These are phyloP conservation scores for Solea solea DNA, from an alignment of 2,113 vertebrate species.

Conservation along the genomic window DNA sequence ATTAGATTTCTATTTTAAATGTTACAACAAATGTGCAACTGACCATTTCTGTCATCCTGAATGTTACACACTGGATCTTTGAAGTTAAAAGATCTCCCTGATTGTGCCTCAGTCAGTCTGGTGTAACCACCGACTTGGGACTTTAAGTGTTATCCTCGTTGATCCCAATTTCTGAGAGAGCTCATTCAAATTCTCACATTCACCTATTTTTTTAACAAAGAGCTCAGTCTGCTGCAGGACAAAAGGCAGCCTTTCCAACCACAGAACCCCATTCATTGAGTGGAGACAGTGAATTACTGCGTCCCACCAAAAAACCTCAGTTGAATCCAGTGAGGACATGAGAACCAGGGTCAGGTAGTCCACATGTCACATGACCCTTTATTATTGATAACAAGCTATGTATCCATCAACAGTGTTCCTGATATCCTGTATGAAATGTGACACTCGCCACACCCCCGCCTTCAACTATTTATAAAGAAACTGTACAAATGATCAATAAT, in stretches of 20 bases:
- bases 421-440: background rate
- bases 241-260: conserved; percentile 51
- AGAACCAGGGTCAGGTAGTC: background rate
- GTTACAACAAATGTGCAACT: too few relatives aligned
- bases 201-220: conserved; percentile 50
- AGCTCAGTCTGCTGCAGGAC: conserved; percentile 45
- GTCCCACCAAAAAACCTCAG: conserved; percentile 23
- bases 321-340: conserved; percentile 19
- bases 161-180: conserved; percentile 3
- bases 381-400: background rate
- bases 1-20: too few relatives aligned
- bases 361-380: background rate
- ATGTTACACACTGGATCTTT: background rate
- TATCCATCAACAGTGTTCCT: background rate
- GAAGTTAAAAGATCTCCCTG: background rate
- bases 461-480: background rate
- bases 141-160: conserved; percentile 7
- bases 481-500: background rate
- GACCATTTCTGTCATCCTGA: too few relatives aligned
- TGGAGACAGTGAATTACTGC: conserved; percentile 48
- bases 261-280: conserved; percentile 53
- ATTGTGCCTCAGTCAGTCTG: background rate
- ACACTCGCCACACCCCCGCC: background rate
- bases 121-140: background rate
- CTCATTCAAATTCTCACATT: conserved; percentile 65